These are phyloP conservation scores for Ylistrum balloti DNA, from an alignment of 1,140 invertebrate genomes.

Conservation along the genomic window DNA sequence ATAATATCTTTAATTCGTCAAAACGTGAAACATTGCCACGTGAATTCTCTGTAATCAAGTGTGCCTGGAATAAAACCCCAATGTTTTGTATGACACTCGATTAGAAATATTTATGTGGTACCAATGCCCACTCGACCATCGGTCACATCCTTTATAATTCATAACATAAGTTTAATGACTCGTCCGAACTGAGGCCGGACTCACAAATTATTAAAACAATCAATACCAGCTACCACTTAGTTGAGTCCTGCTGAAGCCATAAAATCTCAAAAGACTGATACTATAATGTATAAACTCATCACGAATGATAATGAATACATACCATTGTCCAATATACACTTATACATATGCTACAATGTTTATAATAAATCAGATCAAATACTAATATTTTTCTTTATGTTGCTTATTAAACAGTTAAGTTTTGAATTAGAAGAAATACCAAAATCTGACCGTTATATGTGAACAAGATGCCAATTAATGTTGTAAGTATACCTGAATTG, in stretches of 20 bases:
- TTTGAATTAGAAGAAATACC: not conserved
- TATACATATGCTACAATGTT: no score
- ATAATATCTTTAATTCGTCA: no score
- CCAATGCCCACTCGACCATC: not conserved
- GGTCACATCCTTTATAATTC: not conserved
- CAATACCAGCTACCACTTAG: not conserved
- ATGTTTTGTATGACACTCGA: not conserved
- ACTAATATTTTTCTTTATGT: no score
- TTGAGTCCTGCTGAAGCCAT: not conserved
- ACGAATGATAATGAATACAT: not conserved
- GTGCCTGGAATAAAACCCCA: no score
- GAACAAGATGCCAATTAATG: not conserved
- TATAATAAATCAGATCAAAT: no score
- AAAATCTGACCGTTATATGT: not conserved
- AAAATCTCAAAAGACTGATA: not conserved
- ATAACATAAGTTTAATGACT: not conserved
- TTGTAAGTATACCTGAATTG: not conserved
- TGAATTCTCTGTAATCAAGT: no score
- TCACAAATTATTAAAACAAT: constrained; percentile 30
- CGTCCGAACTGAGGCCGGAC: not conserved
- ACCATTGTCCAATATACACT: no score
- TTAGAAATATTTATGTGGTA: not conserved
- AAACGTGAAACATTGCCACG: no score
- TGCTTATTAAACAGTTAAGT: no score
- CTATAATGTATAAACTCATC: not conserved